Percentiles rank a stretch among this genome's conserved stretches.
phyloP scores from a whole-genome alignment of 2,888 invertebrate genomes.

The Crossocerus cetratus region DNA sequence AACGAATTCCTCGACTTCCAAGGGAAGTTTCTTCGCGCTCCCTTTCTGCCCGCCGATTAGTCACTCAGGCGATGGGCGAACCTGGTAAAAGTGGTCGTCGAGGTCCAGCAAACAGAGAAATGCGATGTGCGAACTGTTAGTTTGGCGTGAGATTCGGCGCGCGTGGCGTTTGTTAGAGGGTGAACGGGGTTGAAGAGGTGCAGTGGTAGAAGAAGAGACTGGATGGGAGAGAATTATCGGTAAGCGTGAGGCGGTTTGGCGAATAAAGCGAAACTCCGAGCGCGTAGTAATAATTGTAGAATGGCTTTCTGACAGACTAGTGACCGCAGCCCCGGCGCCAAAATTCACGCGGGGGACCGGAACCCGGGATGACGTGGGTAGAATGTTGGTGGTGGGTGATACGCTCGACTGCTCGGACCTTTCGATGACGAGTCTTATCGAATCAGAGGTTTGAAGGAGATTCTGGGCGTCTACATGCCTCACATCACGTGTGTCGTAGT shows the following conservation, averaged over 20 bases:
- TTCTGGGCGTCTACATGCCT: slow-evolving; percentile 95
- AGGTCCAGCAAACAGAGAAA: slow-evolving; percentile 7
- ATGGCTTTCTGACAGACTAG: slow-evolving; percentile 70
- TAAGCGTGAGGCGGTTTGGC: slow-evolving; percentile 18
- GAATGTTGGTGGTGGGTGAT: slow-evolving; percentile 56
- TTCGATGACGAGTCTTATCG: slow-evolving; percentile 89
- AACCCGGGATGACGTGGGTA: slow-evolving; percentile 61
- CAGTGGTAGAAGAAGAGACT: background rate
- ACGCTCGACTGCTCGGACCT: slow-evolving; percentile 79
- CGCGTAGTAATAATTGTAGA: slow-evolving; percentile 42
- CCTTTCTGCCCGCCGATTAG: too few species aligned
- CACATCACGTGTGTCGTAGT: slow-evolving; percentile 91
- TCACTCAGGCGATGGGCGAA: slow-evolving; percentile 9
- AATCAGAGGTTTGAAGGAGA: slow-evolving; percentile 89
- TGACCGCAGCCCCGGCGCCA: slow-evolving; percentile 67
- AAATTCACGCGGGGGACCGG: slow-evolving; percentile 65
- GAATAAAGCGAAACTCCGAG: slow-evolving; percentile 14
- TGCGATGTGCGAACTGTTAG: slow-evolving; percentile 25
- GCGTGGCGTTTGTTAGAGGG: background rate
- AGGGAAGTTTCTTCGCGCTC: too few species aligned
- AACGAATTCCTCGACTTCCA: too few species aligned
- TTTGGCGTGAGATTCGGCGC: slow-evolving; percentile 36
- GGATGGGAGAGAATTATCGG: background rate
- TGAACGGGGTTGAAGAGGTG: background rate
- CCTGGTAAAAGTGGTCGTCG: slow-evolving; percentile 29